phyloP scores from a whole-genome alignment of 37 sponge, comb jelly and placozoan genomes.

The Chondrosia reniformis region DNA sequence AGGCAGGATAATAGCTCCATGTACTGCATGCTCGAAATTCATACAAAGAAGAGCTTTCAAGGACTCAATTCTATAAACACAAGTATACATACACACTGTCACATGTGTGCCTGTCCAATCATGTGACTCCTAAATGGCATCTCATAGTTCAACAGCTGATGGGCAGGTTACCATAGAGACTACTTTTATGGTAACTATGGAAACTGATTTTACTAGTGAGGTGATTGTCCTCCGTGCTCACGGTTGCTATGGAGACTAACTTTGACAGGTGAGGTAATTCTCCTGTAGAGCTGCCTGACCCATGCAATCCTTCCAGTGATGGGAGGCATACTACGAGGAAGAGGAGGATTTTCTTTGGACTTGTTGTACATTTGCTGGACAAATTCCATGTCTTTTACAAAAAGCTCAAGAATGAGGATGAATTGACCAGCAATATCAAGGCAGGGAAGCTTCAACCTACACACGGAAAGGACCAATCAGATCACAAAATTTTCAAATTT shows the following conservation, averaged over 20 bases:
- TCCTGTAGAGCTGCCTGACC: slow-evolving; percentile 88
- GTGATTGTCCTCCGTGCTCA: too few species aligned
- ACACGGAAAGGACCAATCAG: neutral
- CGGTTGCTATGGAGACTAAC: too few species aligned
- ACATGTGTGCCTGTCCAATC: too few species aligned
- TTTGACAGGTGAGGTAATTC: slow-evolving; percentile 78
- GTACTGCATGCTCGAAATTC: too few species aligned
- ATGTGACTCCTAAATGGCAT: too few species aligned
- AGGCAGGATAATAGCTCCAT: neutral
- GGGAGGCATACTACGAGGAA: slow-evolving; percentile 87
- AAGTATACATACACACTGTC: too few species aligned
- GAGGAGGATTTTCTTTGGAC: slow-evolving; percentile 83
- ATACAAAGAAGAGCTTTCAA: too few species aligned
- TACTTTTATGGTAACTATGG: too few species aligned
- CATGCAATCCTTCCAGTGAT: slow-evolving; percentile 91
- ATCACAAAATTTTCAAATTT: too few species aligned
- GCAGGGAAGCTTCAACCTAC: slow-evolving; percentile 64
- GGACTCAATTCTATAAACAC: too few species aligned
- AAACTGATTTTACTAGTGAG: too few species aligned
- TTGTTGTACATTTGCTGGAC: slow-evolving; percentile 88
- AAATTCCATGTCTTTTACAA: slow-evolving; percentile 71
- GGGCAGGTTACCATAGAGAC: neutral
- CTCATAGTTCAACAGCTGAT: too few species aligned
- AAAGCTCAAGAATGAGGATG: slow-evolving; percentile 42
- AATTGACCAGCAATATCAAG: slow-evolving; percentile 68